A percentile compares a stretch with the other conserved stretches of the same genome.
Conservation (phyloP, 2,113 vertebrate species). For the Sinocyclocheilus grahami region DNA sequence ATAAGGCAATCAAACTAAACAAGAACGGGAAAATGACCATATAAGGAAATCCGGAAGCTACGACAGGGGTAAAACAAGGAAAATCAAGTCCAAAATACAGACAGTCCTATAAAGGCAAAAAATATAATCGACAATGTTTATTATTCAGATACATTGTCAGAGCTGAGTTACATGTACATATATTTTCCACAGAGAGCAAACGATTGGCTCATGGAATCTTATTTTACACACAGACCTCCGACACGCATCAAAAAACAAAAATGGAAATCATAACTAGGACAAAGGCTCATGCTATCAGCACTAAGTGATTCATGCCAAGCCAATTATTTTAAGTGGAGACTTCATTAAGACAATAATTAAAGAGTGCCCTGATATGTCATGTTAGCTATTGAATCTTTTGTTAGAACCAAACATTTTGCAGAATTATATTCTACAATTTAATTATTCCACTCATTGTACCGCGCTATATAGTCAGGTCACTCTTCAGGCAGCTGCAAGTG, state of each 20-base stretch:
- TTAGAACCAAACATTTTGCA: background rate
- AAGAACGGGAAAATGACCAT: no score
- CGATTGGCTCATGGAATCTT: slow-evolving; percentile 10
- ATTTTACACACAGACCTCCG: slow-evolving; percentile 21
- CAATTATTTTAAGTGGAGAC: slow-evolving; percentile 43
- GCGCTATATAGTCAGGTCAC: background rate
- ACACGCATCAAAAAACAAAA: slow-evolving; percentile 14
- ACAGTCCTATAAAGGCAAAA: no score
- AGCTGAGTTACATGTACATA: background rate
- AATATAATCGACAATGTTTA: background rate
- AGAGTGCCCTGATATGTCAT: slow-evolving; percentile 41
- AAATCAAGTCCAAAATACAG: no score
- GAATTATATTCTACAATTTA: slow-evolving; percentile 22
- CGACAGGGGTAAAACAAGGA: no score
- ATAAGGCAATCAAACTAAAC: no score
- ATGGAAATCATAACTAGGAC: slow-evolving; percentile 35
- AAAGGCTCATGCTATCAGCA: slow-evolving; percentile 32
- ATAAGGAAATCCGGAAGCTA: no score
- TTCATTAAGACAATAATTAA: slow-evolving; percentile 36
- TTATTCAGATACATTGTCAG: background rate
- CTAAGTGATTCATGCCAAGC: slow-evolving; percentile 29
- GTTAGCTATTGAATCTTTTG: slow-evolving; percentile 26
- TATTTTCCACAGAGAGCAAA: slow-evolving; percentile 18
- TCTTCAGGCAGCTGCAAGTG: background rate
- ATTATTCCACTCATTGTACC: slow-evolving; percentile 7